Evolutionary conservation across 1,140 invertebrate species (phyloP), one percentile per base, ranked within the genome.

Genomic region (Hycleus phaleratus): DNA sequence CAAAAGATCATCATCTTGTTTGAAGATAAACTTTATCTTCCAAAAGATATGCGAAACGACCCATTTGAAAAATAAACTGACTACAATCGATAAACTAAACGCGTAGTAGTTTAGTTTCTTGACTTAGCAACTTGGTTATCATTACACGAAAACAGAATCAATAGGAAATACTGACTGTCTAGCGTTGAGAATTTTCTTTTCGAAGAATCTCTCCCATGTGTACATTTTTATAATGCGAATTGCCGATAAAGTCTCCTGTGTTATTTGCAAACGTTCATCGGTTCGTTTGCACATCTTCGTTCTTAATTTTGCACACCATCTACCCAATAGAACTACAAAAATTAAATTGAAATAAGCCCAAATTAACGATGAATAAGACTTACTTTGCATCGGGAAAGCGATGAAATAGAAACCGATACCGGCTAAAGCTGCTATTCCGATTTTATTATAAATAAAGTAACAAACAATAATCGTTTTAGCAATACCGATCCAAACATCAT

Each of bases 171-270:
- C 60, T 56, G 59, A 68, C 66, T 43, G 61, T 63, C 68, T 64
- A 2, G 60, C 40, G 11, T 49, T 25, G 49, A 26, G 60, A 10
- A 90, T 81, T 26, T 89, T 74, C 38, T 77, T 77, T 3, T 83
- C 83, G 67, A 91, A 91, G 0, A 86, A 86, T 42, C 83, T 81
- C 68, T 91, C 88, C 90, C 90, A 92, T 0, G 85, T 83, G 67
- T 91, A 91, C 88, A 94, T 91, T 74, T 95, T 95, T 25, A 88
- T 91, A 1, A 85, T 82, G 55, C 85, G 84, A 25, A 87, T 87
- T 10, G 84, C 85, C 42, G 80, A 79, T 12, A 93, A 84, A n/a
- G 93, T 86, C 68, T 93, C 90, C 67, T 88, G 91, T 79, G 92
- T 93, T 7, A 91, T 68, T 45, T 86, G 76, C 0, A 94, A 86